These are phyloP conservation scores for Nycteola revayana DNA, from an alignment of 2,888 invertebrate species.

Conservation along the genomic window DNA sequence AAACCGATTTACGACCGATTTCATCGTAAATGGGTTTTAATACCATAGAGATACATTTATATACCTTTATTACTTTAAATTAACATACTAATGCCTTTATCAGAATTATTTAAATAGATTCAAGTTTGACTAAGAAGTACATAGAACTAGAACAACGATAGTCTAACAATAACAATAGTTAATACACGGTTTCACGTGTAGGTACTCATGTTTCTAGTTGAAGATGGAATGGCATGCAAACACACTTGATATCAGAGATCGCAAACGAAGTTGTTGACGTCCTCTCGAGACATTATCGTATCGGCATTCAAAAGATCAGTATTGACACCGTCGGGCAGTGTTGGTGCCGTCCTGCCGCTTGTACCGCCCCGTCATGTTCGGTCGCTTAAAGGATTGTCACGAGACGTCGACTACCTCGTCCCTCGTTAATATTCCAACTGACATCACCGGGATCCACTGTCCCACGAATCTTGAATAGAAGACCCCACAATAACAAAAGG, in stretches of 20 bases:
- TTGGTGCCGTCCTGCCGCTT: conserved; percentile 6
- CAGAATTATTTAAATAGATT: too few relatives aligned
- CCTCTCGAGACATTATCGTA: conserved; percentile 29
- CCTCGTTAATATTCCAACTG: conserved; percentile 71
- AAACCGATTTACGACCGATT: too few relatives aligned
- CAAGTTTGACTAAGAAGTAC: too few relatives aligned
- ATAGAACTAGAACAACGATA: too few relatives aligned
- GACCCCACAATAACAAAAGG: conserved; percentile 59
- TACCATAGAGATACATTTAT: too few relatives aligned
- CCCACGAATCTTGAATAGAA: conserved; percentile 67
- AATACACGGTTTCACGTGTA: background rate
- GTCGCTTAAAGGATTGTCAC: conserved; percentile 56
- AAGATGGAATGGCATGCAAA: conserved; percentile 16
- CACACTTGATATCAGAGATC: conserved; percentile 16
- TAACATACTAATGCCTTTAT: too few relatives aligned
- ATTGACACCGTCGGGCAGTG: conserved; percentile 31
- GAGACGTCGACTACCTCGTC: conserved; percentile 45
- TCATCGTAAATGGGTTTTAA: too few relatives aligned
- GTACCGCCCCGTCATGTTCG: conserved; percentile 20
- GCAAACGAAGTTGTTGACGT: conserved; percentile 15
- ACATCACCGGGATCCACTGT: conserved; percentile 59
- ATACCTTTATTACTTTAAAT: too few relatives aligned
- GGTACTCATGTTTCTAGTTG: conserved; percentile 7
- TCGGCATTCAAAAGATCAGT: conserved; percentile 35
- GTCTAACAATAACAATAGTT: background rate